Evolutionary conservation across 2,113 vertebrate genomes (phyloP), one percentile per base, ranked within the genome.

Genomic region (Corythoichthys haematopterus): DNA sequence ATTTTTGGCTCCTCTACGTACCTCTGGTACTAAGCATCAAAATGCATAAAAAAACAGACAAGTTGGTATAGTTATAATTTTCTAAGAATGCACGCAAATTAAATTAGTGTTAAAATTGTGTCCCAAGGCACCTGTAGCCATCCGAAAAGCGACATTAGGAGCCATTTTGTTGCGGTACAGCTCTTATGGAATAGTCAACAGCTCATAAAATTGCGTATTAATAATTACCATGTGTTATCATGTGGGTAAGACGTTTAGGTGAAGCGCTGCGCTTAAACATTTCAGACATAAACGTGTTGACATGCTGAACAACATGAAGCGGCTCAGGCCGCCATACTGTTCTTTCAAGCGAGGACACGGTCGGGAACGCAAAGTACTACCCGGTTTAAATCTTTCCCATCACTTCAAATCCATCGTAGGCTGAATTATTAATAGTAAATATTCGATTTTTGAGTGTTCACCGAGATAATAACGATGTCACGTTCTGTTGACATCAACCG

Each of bases 251-350:
- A 36, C 10, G 11, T 11, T 33, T 55, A 6, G 16, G 50, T n/a
- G 9, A n/a, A 6, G 16, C 4, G 3, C 28, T 11, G 10, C 11
- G 52, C 8, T 53, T 28, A 13, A 35, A 5, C 4, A 57, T 57
- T 57, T 13, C 28, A 56, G 2, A 4, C 52, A 11, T 28, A n/a
- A 48, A 48, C 10, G 46, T 47, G 12, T 47, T 50, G 47, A 12
- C 14, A 50, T 50, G 3, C 3, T 15, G 3, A 13, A 14, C 55
- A 36, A 57, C 33, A 35, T 36, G 55, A 36, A 36, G 33, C 55
- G 55, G 45, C 40, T 43, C 16, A 53, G 80, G 81, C 80, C 77
- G 80, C 77, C 76, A 80, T 80, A 38, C 47, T 67, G 58, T 58
- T 12, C 16, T 51, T 51, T 11, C 4, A 36, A 6, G 33, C 2